These are phyloP conservation scores for Corydoras maculifer DNA, from an alignment of 2,113 vertebrate species.

Conservation along the genomic window DNA sequence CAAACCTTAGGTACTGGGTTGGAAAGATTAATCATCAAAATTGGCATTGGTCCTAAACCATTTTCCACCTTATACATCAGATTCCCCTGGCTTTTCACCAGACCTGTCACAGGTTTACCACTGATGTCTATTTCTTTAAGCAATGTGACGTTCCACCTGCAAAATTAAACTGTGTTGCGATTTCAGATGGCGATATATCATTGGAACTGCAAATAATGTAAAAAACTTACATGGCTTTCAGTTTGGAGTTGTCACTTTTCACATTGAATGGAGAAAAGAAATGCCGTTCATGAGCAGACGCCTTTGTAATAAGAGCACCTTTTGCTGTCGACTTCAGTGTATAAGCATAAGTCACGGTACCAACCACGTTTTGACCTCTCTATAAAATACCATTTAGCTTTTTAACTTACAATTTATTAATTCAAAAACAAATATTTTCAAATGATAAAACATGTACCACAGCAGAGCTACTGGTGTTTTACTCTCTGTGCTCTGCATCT, in stretches of 20 bases:
- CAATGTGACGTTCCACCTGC: constrained; percentile 67
- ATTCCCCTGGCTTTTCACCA: constrained; percentile 55
- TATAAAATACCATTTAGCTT: constrained; percentile 33
- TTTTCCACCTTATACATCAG: constrained; percentile 59
- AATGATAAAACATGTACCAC: no score
- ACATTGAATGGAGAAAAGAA: constrained; percentile 65
- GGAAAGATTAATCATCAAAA: constrained; percentile 61
- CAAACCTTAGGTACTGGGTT: constrained; percentile 64
- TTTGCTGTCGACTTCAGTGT: constrained; percentile 54
- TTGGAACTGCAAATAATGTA: background rate
- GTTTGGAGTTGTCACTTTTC: constrained; percentile 59
- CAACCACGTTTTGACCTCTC: constrained; percentile 57
- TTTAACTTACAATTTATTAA: background rate
- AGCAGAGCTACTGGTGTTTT: no score
- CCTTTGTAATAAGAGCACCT: constrained; percentile 59
- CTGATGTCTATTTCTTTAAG: constrained; percentile 53
- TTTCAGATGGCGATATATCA: background rate
- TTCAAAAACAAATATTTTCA: background rate
- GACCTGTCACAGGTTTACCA: constrained; percentile 1
- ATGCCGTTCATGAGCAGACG: constrained; percentile 56
- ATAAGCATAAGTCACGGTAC: constrained; percentile 58
- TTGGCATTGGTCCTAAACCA: constrained; percentile 51
- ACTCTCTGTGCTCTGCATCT: no score
- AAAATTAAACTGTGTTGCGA: background rate
- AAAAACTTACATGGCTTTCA: constrained; percentile 57